phyloP scores from a whole-genome alignment of 2,888 invertebrate genomes.

The Drosophila recens region DNA sequence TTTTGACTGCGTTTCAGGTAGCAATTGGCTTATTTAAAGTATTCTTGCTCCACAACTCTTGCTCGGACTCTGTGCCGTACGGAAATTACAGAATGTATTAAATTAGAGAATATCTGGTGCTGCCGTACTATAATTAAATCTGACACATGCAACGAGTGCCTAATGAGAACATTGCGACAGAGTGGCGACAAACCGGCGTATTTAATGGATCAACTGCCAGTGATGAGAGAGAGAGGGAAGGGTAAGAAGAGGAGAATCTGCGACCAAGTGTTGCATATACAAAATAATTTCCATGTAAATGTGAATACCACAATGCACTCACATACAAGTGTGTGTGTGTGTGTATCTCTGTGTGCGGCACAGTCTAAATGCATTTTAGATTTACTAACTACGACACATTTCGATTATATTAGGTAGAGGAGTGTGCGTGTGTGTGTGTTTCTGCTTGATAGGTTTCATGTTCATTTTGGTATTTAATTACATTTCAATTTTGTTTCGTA shows the following conservation, averaged over 20 bases:
- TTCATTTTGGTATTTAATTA: slow-evolving; percentile 74
- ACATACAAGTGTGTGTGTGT: slow-evolving; percentile 1
- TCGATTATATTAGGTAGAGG: slow-evolving; percentile 54
- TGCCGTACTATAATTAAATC: slow-evolving; percentile 49
- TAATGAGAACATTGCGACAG: slow-evolving; percentile 61
- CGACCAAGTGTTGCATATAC: slow-evolving; percentile 63
- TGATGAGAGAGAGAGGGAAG: not conserved
- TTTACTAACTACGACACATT: slow-evolving; percentile 70
- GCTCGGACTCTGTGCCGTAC: slow-evolving; percentile 38
- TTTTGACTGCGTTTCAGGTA: slow-evolving; percentile 38
- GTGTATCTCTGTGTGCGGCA: slow-evolving; percentile 6
- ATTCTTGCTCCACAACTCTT: slow-evolving; percentile 46
- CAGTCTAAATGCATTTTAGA: slow-evolving; percentile 68
- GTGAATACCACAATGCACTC: slow-evolving; percentile 16
- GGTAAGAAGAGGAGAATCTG: slow-evolving; percentile 18
- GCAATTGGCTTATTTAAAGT: slow-evolving; percentile 64
- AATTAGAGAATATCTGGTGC: slow-evolving; percentile 28
- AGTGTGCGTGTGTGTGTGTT: slow-evolving; percentile 17
- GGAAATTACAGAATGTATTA: slow-evolving; percentile 21
- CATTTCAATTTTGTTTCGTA: slow-evolving; percentile 72
- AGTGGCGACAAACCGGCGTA: slow-evolving; percentile 34
- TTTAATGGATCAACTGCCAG: slow-evolving; percentile 28
- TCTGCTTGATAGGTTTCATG: slow-evolving; percentile 54
- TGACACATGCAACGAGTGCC: slow-evolving; percentile 42
- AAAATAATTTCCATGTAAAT: slow-evolving; percentile 65